Evolutionary conservation across 2,113 vertebrate species (phyloP).

Genomic region (Myotis brandtii): DNA sequence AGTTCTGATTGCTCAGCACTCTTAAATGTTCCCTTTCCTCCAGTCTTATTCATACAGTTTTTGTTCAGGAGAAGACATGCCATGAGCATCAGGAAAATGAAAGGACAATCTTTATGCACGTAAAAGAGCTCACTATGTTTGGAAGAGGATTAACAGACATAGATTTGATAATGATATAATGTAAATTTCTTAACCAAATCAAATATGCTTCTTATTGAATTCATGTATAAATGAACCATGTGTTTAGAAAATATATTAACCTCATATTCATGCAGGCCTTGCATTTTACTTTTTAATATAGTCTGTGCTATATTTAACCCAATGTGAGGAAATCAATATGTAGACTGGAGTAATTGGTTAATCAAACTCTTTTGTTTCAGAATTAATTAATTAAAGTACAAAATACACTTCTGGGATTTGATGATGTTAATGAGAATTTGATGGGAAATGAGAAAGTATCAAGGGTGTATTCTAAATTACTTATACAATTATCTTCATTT

Average conservation of each 20-base stretch:
- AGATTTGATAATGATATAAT: background rate
- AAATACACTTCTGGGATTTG: background rate
- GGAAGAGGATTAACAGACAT: background rate
- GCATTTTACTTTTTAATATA: background rate
- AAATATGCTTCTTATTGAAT: background rate
- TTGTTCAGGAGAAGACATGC: background rate
- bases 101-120: background rate
- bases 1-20: background rate
- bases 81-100: background rate
- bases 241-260: background rate
- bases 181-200: background rate
- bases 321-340: background rate
- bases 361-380: background rate
- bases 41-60: background rate
- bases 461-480: background rate
- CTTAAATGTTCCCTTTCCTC: background rate
- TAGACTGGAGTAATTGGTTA: background rate
- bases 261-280: background rate
- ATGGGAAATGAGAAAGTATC: background rate
- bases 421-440: conserved; percentile 9
- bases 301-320: background rate
- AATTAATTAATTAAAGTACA: conserved; percentile 46
- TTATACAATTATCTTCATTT: background rate
- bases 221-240: background rate
- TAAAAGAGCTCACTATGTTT: background rate